Conservation (phyloP, 2,797 vertebrate species). For the Podarcis lilfordi region DNA sequence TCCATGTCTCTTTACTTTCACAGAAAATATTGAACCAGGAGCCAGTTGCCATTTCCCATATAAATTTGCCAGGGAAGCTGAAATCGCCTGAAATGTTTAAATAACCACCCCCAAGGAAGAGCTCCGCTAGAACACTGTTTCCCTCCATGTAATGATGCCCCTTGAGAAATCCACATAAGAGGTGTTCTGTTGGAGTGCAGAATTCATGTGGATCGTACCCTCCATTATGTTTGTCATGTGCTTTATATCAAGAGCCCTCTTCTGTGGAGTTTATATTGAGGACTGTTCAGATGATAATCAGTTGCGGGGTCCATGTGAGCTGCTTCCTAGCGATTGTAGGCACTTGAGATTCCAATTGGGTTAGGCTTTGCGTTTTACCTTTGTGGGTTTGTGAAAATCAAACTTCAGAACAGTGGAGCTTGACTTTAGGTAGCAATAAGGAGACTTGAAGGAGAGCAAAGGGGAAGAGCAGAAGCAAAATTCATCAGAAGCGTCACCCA, state of each 20-base stretch:
- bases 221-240: no score
- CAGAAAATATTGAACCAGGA: neutral
- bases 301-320: neutral
- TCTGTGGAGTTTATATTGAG: neutral
- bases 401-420: neutral
- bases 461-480: neutral
- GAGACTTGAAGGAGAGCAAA: neutral
- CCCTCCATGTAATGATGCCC: neutral
- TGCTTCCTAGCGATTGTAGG: neutral
- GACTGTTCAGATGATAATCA: neutral
- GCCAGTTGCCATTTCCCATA: neutral
- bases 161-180: neutral
- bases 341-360: neutral
- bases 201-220: neutral
- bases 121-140: accelerated
- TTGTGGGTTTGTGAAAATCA: neutral
- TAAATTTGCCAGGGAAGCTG: neutral
- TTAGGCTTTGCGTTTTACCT: no score
- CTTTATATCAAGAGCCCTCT: neutral
- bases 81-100: no score
- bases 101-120: neutral
- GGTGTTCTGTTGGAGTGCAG: neutral
- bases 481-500: neutral
- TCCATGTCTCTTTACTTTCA: neutral
- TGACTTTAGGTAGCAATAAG: neutral